phyloP scores from a whole-genome alignment of 2,113 vertebrate species.

The Phylloscopus whistleri region DNA sequence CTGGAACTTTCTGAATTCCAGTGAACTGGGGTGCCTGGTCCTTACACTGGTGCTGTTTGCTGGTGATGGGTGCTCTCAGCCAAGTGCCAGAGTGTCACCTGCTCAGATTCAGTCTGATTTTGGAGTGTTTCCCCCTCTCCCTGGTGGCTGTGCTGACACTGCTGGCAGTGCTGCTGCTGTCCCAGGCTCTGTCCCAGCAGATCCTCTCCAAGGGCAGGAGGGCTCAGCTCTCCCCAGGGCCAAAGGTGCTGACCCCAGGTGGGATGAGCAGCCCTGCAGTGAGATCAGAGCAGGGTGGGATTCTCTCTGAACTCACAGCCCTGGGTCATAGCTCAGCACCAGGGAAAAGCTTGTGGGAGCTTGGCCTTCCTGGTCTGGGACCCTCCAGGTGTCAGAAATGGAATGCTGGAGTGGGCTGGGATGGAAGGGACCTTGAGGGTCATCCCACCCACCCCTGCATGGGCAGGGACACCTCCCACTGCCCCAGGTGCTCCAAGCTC shows the following conservation, averaged over 20 bases:
- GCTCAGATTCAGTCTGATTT: no score
- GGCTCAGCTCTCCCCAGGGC: not conserved
- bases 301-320: not conserved
- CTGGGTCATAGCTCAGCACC: not conserved
- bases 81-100: not conserved
- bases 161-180: not conserved
- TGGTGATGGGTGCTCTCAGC: not conserved
- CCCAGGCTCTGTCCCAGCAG: not conserved
- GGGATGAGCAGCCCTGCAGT: not conserved
- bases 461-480: not conserved
- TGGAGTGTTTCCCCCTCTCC: no score
- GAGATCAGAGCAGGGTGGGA: not conserved
- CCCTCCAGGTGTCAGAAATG: no score
- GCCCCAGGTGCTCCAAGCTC: not conserved
- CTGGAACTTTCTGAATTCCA: not conserved
- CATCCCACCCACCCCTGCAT: not conserved
- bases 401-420: not conserved
- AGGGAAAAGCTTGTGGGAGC: not conserved
- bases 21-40: not conserved
- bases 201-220: not conserved
- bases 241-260: not conserved
- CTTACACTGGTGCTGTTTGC: not conserved
- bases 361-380: not conserved
- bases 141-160: not conserved
- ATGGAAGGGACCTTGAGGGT: no score